Evolutionary conservation across 2,113 vertebrate species (phyloP).

Genomic region (Lasiurus borealis): DNA sequence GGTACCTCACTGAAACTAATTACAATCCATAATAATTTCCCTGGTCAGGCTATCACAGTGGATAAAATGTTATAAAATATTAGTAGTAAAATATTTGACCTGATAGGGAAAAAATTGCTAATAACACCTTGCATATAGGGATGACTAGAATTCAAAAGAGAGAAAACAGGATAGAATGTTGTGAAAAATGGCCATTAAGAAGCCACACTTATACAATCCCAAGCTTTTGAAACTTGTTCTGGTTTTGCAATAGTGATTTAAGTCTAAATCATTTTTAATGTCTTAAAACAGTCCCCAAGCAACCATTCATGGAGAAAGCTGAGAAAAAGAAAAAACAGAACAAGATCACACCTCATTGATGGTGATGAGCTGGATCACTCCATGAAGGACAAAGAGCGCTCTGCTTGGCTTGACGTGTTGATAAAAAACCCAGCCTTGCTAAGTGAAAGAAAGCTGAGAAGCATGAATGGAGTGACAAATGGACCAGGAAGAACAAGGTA

Average conservation of each 20-base stretch:
- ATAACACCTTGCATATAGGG: fast-evolving
- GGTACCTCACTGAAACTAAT: background rate
- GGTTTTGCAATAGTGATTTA: background rate
- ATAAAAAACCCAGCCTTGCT: background rate
- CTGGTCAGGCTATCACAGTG: background rate
- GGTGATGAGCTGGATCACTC: background rate
- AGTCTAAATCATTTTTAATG: background rate
- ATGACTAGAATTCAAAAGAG: background rate
- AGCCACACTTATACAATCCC: background rate
- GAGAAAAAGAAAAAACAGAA: background rate
- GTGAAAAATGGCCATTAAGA: background rate
- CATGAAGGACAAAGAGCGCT: background rate
- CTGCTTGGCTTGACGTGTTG: background rate
- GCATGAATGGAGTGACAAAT: background rate
- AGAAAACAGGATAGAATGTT: background rate
- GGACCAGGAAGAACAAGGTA: background rate
- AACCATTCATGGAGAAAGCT: background rate
- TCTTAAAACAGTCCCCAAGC: background rate
- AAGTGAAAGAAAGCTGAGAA: background rate
- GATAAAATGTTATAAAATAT: background rate
- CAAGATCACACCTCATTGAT: background rate
- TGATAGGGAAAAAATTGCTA: background rate
- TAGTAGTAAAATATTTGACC: background rate
- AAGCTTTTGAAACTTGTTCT: background rate
- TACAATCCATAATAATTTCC: background rate